Evolutionary conservation across 2,113 vertebrate genomes (phyloP).

Genomic region (Cynocephalus volans): DNA sequence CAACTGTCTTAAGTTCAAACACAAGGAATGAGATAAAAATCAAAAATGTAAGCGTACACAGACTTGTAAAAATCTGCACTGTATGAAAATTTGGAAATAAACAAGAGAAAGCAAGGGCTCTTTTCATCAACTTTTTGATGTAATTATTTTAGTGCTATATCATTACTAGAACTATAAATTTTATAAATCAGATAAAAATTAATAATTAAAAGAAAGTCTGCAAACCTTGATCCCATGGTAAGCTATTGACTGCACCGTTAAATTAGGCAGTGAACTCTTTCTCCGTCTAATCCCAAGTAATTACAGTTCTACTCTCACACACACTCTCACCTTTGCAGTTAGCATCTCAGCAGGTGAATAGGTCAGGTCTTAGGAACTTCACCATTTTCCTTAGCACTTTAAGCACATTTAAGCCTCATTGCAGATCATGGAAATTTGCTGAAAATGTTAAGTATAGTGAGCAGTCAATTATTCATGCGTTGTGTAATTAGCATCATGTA

Average conservation of each 20-base stretch:
- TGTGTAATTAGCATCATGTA: slow-evolving; percentile 68
- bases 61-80: background rate
- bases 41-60: background rate
- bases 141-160: slow-evolving; percentile 4
- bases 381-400: slow-evolving; percentile 70
- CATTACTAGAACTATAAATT: background rate
- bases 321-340: slow-evolving; percentile 36
- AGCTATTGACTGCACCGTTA: background rate
- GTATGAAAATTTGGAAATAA: background rate
- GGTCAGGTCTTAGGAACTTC: slow-evolving; percentile 61
- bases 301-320: slow-evolving; percentile 1
- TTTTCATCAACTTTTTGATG: background rate
- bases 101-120: background rate
- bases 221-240: slow-evolving; percentile 53
- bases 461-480: slow-evolving; percentile 68
- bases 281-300: slow-evolving; percentile 73
- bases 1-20: background rate
- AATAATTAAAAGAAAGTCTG: slow-evolving; percentile 63
- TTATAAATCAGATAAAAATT: slow-evolving; percentile 2
- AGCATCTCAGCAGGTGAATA: slow-evolving; percentile 68
- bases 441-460: slow-evolving; percentile 72
- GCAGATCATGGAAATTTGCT: slow-evolving; percentile 56
- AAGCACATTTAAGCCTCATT: slow-evolving; percentile 68
- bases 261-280: slow-evolving; percentile 69
- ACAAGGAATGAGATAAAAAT: background rate